Evolutionary conservation across 23 tunicate species (phyloP), one percentile per base, ranked within the genome.

Genomic region (Styela plicata): DNA sequence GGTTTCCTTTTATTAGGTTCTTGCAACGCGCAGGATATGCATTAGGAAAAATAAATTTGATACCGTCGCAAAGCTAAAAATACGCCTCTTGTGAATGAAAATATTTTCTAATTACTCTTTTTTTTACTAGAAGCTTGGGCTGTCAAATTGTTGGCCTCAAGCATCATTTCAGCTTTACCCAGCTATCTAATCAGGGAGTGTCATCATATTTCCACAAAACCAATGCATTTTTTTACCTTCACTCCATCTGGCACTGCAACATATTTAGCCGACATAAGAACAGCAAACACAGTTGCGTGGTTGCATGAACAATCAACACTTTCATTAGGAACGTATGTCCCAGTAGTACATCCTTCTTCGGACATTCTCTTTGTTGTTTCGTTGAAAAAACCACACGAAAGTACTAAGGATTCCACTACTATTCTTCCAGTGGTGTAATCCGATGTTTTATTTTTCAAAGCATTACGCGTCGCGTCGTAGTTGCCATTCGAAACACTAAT

Each of bases 241-340:
- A 76, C 81, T 44, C 81, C 81, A 20, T 0, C 0, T 24, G 81
- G 81, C 18, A 76, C 37, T 53, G 65, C 1, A 21, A 76, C 67
- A 17, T 36, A 24, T n/a, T 44, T 76, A 0, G 33, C 81, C 21
- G 81, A 76, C 23, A 76, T 20, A 18, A 76, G 64, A 76, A 44
- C 81, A 7, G 81, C 81, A 76, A 76, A 76, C 66, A 76, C 81
- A 21, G 81, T 76, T 0, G 81, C 65, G 0, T 76, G 81, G 33
- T 52, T 24, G n/a, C 81, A 44, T 21, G 70, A 10, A 2, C 81
- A 76, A 10, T 13, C 13, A 24, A 76, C 2, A 7, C 64, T 30
- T 76, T 2, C 31, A 17, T 23, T 27, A 52, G 1, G 21, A 13
- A 24, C n/a, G 31, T 76, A 24, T 24, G 24, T 17, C 7, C 17